Evolutionary conservation across 2,797 vertebrate species (phyloP).

Genomic region (Falco novaeseelandiae): DNA sequence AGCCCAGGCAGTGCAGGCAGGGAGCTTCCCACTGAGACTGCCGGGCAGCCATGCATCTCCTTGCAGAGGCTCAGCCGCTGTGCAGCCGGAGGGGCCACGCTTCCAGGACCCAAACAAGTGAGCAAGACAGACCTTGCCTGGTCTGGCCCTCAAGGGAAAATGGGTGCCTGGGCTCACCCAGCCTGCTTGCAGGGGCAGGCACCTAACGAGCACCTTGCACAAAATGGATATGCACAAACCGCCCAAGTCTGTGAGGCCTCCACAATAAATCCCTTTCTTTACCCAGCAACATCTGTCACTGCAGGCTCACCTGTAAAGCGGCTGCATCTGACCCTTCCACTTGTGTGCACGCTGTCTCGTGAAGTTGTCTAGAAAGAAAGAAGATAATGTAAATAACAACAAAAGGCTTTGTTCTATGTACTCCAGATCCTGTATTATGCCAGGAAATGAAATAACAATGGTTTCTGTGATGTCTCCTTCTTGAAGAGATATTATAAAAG

Average conservation of each 20-base stretch:
- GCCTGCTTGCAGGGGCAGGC: neutral
- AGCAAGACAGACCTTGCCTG: neutral
- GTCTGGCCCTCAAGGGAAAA: rapidly evolving
- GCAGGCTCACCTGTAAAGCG: rapidly evolving
- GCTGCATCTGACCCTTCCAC: neutral
- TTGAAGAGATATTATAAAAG: neutral
- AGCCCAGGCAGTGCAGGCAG: neutral
- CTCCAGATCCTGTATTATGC: neutral
- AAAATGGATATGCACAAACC: neutral
- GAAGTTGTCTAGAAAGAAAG: neutral
- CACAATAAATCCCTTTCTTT: neutral
- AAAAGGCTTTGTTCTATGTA: neutral
- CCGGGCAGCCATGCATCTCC: rapidly evolving
- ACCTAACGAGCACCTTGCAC: neutral
- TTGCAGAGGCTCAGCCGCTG: neutral
- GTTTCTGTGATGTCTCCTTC: neutral
- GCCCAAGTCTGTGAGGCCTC: rapidly evolving
- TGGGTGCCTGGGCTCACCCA: rapidly evolving
- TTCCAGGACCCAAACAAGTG: rapidly evolving
- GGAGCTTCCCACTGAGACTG: neutral
- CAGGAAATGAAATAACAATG: neutral
- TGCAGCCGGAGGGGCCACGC: rapidly evolving
- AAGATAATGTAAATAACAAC: neutral
- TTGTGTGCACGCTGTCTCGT: rapidly evolving
- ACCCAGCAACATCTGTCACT: neutral